phyloP scores from a whole-genome alignment of 2,888 invertebrate genomes.

The Caenorhabditis drosophilae region DNA sequence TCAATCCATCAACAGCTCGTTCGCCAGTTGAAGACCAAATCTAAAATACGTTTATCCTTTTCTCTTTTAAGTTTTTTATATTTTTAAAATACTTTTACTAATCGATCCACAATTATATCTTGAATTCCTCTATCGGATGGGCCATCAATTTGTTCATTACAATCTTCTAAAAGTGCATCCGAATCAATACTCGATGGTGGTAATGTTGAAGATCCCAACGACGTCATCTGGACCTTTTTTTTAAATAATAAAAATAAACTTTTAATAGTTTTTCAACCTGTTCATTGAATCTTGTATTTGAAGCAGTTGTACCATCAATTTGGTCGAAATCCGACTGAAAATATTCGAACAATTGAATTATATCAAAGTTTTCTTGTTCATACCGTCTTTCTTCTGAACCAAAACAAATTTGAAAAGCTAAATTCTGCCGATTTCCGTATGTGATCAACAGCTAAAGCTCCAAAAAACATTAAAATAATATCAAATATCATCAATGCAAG shows the following conservation, averaged over 20 bases:
- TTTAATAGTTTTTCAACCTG: conserved; percentile 10
- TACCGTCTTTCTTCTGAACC: conserved; percentile 18
- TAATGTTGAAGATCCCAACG: conserved; percentile 8
- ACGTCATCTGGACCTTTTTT: conserved; percentile 35
- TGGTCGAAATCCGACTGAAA: no score
- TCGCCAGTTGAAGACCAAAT: conserved; percentile 57
- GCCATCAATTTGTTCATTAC: conserved; percentile 53
- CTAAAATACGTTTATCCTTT: neutral
- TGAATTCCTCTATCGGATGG: conserved; percentile 44
- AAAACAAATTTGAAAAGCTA: conserved; percentile 12
- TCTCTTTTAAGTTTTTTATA: no score
- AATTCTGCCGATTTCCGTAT: conserved; percentile 32
- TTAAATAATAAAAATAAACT: neutral
- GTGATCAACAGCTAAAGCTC: conserved; percentile 32
- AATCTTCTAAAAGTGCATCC: no score
- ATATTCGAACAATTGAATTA: conserved; percentile 1
- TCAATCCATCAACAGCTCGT: conserved; percentile 61
- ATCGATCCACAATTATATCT: conserved; percentile 49
- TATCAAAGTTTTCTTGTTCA: no score
- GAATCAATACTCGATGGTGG: conserved; percentile 16
- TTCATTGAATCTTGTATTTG: conserved; percentile 33
- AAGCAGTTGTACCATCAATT: conserved; percentile 25
- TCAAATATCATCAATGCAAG: conserved; percentile 63
- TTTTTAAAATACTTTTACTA: conserved; percentile 58
- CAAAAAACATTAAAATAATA: conserved; percentile 38